Base-by-base conservation (phyloP, 2,888 invertebrate genomes). In the Idaea dimidiata region DNA sequence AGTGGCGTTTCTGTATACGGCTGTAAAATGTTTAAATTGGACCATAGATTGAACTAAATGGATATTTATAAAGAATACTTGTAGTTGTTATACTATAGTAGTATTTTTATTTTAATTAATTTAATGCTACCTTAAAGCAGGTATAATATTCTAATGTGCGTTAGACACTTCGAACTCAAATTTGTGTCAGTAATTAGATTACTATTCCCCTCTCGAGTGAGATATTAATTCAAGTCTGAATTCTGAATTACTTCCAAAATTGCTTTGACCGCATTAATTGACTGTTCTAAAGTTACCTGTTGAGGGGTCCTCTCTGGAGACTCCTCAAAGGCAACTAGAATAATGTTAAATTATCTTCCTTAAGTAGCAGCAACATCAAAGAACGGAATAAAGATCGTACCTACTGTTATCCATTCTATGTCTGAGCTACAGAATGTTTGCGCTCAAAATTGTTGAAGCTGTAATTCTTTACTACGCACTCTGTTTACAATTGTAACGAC, bases 181-280 rank as follows among this genome's bases (percentile, higher is more conserved):
- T 57, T 59, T 65, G 43, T 57, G 57, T 62, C 65, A 62, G 62
- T 77, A 84, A 83, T 84, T 80, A 78, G 75, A 80, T 82, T 78
- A 75, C 71, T 62, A 63, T 72, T 78, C 75, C 78, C 80, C 78
- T 70, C 63, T 64, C 69, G 73, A 81, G 78, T 72, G 72, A 80
- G 76, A 79, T 77, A 82, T 79, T 80, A 80, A 78, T 77, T 72
- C 76, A 80, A 77, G 65, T 67, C 66, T 62, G 77, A 73, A 78
- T 77, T 71, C 74, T 72, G 72, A 66, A 78, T 81, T 78, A 78
- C 79, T 71, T 68, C 76, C 74, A 70, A 79, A 87, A 87, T 87
- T 84, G 82, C 82, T 84, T 82, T 81, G 84, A 87, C 85, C 86
- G 84, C 83, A 81, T 88, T 88, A 85, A 86, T 87, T 85, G 81